phyloP scores from a whole-genome alignment of 2,113 vertebrate genomes.

The Pterocles gutturalis region DNA sequence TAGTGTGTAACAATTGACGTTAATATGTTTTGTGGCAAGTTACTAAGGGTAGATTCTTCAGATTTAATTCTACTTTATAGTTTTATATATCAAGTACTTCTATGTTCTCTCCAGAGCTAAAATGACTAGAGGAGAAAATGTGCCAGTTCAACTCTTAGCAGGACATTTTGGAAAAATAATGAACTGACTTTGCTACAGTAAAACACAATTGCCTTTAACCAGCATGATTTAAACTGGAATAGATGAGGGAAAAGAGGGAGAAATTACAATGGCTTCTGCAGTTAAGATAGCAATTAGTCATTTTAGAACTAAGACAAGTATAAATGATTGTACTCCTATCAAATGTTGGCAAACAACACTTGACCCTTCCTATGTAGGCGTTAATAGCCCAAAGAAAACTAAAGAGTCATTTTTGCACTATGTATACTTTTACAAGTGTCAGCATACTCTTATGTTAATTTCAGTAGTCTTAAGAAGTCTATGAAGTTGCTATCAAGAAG shows the following conservation, averaged over 20 bases:
- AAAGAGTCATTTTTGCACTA: rapidly evolving
- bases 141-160: neutral
- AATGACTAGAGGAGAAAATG: neutral
- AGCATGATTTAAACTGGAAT: neutral
- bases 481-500: neutral
- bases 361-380: neutral
- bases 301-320: neutral
- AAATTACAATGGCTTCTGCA: neutral
- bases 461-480: neutral
- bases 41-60: neutral
- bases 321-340: neutral
- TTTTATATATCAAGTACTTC: neutral
- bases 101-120: neutral
- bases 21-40: neutral
- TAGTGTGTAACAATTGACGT: neutral
- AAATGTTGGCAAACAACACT: neutral
- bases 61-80: neutral
- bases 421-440: neutral
- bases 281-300: neutral
- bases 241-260: neutral
- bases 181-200: neutral
- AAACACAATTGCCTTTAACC: neutral
- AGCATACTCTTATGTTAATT: neutral
- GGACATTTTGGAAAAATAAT: neutral
- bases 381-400: neutral